Evolutionary conservation across 2,113 vertebrate genomes (phyloP), one percentile per base, ranked within the genome.

Genomic region (Corydoras maculifer): DNA sequence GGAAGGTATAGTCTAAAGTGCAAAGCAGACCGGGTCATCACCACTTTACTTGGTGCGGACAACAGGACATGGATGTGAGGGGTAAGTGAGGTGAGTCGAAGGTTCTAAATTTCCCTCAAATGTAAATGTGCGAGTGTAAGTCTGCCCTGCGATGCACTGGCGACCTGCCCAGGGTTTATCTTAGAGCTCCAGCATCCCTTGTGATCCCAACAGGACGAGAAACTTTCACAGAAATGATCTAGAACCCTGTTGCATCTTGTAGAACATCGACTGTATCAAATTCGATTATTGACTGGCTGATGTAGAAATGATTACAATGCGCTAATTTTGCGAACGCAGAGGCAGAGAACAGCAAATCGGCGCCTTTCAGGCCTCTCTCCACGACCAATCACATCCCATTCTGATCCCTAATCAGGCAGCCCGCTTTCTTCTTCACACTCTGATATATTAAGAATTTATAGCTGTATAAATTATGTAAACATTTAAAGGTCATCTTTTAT

Each of bases 401-500:
- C 7, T 78, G 76, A 80, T 60, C 79, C 61, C 64, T 69, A 79
- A 83, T 79, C 77, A 81, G 69, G 32, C 78, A 30, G 31, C 18
- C 49, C 50, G 15, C 75, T 73, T 66, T 69, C 76, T 76, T 68
- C 73, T 78, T 77, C 77, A 65, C 72, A 73, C 62, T 77, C 64
- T 67, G 64, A 71, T 73, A 61, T 76, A 78, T 83, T 81, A 79
- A 83, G 68, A 77, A 80, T 81, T 81, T 78, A 79, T 80, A 59
- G 53, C 74, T 69, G 62, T 77, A 80, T 83, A 76, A 80, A 81
- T 81, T 81, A 81, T 81, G 78, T 78, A 81, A 78, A 78, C 62
- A 81, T 81, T 75, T 83, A 78, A 78, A 79, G 77, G 75, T 73
- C 79, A 83, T 83, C 65, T 81, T 78, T 81, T 81, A 81, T 83